Conservation (phyloP, 1,140 invertebrate species). For the Drosophila leontia region DNA sequence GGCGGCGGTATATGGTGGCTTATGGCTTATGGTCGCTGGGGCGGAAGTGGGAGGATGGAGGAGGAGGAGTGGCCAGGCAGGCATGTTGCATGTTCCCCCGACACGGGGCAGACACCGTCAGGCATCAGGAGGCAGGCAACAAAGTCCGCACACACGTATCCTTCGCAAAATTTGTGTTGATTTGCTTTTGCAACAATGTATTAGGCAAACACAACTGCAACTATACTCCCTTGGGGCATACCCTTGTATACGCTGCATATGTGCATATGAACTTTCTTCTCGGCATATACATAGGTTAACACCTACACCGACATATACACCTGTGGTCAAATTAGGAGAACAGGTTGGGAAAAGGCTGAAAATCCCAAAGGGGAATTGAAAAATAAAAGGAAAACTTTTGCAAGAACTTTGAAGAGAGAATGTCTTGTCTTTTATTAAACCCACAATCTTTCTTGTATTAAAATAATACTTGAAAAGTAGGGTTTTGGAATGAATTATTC, state of each 20-base stretch:
- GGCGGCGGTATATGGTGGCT: neutral
- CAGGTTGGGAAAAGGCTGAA: neutral
- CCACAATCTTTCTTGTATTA: neutral
- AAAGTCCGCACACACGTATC: conserved; percentile 55
- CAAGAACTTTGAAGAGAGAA: neutral
- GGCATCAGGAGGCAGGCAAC: conserved; percentile 24
- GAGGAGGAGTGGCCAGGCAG: conserved; percentile 5
- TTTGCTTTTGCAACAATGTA: conserved; percentile 56
- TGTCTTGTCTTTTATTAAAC: neutral
- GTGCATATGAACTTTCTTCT: conserved; percentile 24
- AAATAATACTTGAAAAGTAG: neutral
- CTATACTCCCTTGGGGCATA: conserved; percentile 20
- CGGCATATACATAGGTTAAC: conserved; percentile 7
- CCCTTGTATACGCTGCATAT: conserved; percentile 1
- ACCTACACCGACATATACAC: conserved; percentile 2
- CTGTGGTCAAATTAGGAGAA: conserved; percentile 17
- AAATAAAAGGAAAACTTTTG: neutral
- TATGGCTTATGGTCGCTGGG: conserved; percentile 17
- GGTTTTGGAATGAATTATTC: neutral
- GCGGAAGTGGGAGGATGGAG: conserved; percentile 13
- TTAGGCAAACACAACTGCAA: conserved; percentile 59
- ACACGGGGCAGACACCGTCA: conserved; percentile 40
- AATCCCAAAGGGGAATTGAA: neutral
- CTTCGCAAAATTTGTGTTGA: conserved; percentile 55
- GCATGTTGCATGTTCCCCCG: conserved; percentile 43